phyloP scores from a whole-genome alignment of 2,888 invertebrate species.

The Drosophila macrothrix region DNA sequence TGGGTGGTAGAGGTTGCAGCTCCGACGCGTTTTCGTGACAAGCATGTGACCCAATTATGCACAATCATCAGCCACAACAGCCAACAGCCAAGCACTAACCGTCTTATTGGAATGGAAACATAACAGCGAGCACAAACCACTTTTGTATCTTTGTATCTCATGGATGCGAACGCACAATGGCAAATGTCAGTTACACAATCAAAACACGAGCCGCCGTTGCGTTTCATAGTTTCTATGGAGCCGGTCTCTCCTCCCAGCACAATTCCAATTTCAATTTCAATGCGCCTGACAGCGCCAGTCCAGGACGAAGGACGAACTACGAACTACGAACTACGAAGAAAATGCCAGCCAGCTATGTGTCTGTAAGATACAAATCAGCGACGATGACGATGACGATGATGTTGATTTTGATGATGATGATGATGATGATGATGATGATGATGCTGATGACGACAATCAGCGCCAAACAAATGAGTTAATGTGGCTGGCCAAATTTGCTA shows the following conservation, averaged over 20 bases:
- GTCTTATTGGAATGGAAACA: conserved; percentile 58
- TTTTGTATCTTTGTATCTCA: conserved; percentile 63
- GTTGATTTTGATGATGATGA: neutral
- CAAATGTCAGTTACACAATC: conserved; percentile 71
- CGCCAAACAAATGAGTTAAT: conserved; percentile 78
- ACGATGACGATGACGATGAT: conserved; percentile 20
- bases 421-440: neutral
- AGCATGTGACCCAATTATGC: conserved; percentile 79
- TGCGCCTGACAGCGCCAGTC: conserved; percentile 77
- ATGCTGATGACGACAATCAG: conserved; percentile 69
- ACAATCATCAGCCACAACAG: conserved; percentile 67
- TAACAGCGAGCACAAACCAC: conserved; percentile 57
- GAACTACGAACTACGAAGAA: conserved; percentile 17
- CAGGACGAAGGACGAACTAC: conserved; percentile 35
- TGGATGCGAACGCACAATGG: conserved; percentile 57
- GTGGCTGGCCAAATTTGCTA: conserved; percentile 66
- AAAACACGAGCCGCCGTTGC: conserved; percentile 60
- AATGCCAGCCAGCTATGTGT: conserved; percentile 27
- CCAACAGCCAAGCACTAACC: conserved; percentile 18
- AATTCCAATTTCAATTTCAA: conserved; percentile 75
- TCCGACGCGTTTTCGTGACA: conserved; percentile 67
- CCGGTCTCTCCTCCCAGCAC: conserved; percentile 16
- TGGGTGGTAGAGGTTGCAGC: neutral
- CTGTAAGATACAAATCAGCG: conserved; percentile 66
- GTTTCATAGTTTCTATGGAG: conserved; percentile 41